phyloP scores from a whole-genome alignment of 2,797 vertebrate species.

The Coluber constrictor region DNA sequence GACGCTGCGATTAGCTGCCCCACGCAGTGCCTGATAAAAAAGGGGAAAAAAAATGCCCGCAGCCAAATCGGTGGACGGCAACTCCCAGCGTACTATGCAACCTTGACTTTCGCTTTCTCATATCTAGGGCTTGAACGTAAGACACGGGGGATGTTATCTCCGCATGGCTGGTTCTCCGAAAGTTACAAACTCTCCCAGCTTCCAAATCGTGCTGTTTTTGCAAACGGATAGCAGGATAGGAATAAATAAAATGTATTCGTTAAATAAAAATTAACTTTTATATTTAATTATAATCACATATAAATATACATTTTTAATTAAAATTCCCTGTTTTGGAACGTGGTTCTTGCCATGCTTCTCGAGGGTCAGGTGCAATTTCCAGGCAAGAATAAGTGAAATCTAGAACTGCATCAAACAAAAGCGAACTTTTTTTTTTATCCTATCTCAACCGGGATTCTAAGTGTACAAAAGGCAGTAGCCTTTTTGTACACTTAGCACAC shows the following conservation, averaged over 20 bases:
- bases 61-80: background rate
- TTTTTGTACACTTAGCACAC: no score
- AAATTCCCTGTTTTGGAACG: background rate
- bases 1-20: background rate
- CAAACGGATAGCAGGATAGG: background rate
- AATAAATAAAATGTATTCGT: background rate
- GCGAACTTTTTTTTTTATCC: no score
- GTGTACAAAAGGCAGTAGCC: background rate
- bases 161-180: background rate
- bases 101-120: background rate
- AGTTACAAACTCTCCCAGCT: background rate
- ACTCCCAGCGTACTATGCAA: background rate
- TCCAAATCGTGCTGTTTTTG: no score
- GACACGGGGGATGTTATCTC: background rate
- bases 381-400: background rate
- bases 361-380: background rate
- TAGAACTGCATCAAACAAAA: background rate
- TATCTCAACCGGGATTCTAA: background rate
- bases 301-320: no score
- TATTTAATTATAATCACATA: background rate
- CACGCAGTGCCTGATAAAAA: background rate
- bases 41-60: accelerated
- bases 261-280: background rate
- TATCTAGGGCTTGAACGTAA: background rate
- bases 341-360: background rate